phyloP scores from a whole-genome alignment of 2,797 vertebrate species.

The Poeciliopsis presidionis region DNA sequence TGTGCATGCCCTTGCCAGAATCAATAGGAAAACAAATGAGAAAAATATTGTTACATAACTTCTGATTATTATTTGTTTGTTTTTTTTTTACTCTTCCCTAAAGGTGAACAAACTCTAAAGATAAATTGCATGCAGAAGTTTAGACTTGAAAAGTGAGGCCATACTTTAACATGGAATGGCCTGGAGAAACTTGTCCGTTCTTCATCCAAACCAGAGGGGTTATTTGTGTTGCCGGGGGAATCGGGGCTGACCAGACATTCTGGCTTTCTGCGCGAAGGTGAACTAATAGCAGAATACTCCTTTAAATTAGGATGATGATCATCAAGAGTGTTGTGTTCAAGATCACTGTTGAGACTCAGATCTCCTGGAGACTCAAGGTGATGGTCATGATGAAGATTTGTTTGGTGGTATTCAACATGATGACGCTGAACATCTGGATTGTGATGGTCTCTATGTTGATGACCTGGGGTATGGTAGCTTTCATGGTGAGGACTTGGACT shows the following conservation, averaged over 20 bases:
- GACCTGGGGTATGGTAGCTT: not conserved
- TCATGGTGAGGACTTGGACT: constrained; percentile 10
- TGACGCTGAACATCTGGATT: not conserved
- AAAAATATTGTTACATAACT: constrained; percentile 59
- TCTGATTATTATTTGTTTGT: constrained; percentile 27
- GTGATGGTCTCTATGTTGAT: constrained; percentile 30
- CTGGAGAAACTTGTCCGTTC: constrained; percentile 59
- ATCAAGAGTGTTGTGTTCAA: constrained; percentile 10
- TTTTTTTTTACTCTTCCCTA: constrained; percentile 9
- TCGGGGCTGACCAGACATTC: constrained; percentile 52
- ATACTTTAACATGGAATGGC: constrained; percentile 62
- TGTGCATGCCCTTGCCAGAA: constrained; percentile 32
- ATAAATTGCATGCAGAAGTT: constrained; percentile 7
- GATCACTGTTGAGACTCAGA: constrained; percentile 15
- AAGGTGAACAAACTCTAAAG: constrained; percentile 5
- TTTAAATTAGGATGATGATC: constrained; percentile 30
- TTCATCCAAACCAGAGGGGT: constrained; percentile 64
- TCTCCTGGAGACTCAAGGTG: constrained; percentile 29
- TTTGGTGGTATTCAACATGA: constrained; percentile 15
- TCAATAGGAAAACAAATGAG: constrained; percentile 60
- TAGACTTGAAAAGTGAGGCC: constrained; percentile 10
- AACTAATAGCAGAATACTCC: constrained; percentile 13
- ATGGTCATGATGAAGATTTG: constrained; percentile 18
- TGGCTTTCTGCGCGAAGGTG: constrained; percentile 22
- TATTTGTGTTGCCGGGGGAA: constrained; percentile 51